These are phyloP conservation scores for Atrichornis clamosus DNA, from an alignment of 2,113 vertebrate genomes.

Conservation along the genomic window DNA sequence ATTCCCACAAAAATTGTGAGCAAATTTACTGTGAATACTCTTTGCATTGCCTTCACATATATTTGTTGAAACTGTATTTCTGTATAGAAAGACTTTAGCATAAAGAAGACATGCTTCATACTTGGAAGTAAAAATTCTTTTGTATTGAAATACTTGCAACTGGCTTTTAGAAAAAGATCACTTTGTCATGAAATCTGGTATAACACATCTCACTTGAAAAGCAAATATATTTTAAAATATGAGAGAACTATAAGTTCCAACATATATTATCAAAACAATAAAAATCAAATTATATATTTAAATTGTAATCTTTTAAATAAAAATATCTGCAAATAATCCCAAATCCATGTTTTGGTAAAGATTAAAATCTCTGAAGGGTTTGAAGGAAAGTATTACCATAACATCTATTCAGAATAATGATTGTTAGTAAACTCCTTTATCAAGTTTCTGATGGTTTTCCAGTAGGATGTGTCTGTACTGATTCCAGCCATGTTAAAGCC, in stretches of 20 bases:
- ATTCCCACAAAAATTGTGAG: neutral
- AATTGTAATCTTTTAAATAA: neutral
- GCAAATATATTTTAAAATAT: neutral
- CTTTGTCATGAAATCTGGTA: neutral
- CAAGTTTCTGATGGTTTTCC: neutral
- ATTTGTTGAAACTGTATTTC: neutral
- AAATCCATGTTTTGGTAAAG: neutral
- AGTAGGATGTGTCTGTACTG: neutral
- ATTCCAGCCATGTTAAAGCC: neutral
- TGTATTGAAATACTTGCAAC: neutral
- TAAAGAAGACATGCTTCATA: neutral
- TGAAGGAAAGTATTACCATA: neutral
- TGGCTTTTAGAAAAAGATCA: neutral
- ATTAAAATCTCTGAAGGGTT: neutral
- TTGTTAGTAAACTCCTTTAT: neutral
- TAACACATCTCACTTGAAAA: neutral
- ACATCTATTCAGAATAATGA: neutral
- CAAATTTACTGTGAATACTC: neutral
- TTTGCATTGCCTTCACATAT: neutral
- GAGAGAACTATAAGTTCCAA: neutral
- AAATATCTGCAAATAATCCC: neutral
- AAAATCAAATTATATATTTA: neutral
- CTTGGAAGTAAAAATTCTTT: neutral
- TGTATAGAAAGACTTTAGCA: neutral
- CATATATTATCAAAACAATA: neutral